These are phyloP conservation scores for Agrilus biguttatus DNA, from an alignment of 2,888 invertebrate species.

Conservation along the genomic window DNA sequence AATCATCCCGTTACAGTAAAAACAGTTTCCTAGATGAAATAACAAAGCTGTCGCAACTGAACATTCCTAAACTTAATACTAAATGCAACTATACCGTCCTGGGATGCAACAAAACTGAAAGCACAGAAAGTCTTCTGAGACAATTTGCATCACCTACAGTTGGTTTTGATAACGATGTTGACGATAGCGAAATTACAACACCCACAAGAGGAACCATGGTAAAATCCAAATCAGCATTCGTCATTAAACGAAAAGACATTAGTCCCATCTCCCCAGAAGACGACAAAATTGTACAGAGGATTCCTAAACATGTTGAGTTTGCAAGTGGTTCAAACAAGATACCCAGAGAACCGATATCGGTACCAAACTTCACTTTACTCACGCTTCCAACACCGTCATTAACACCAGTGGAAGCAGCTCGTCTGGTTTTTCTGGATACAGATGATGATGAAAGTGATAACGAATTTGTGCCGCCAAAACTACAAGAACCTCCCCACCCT, in stretches of 20 bases:
- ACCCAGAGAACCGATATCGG: constrained; percentile 55
- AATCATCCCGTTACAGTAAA: constrained; percentile 16
- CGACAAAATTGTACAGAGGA: constrained; percentile 11
- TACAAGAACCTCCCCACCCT: constrained; percentile 13
- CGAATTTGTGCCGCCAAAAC: constrained; percentile 18
- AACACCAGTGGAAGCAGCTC: constrained; percentile 52
- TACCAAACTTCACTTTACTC: constrained; percentile 54
- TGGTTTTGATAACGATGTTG: constrained; percentile 13
- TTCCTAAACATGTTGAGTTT: constrained; percentile 25
- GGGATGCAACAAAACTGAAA: constrained; percentile 41
- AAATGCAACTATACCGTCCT: constrained; percentile 60
- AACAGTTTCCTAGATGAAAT: constrained; percentile 48
- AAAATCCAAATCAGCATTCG: constrained; percentile 44
- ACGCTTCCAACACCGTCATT: constrained; percentile 48
- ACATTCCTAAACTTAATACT: constrained; percentile 46
- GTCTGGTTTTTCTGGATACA: constrained; percentile 54
- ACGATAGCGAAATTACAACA: constrained; percentile 22
- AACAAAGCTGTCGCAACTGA: constrained; percentile 55
- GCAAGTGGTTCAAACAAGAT: constrained; percentile 28
- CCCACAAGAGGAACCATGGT: constrained; percentile 31
- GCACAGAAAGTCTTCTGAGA: constrained; percentile 47
- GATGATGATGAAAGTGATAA: constrained; percentile 42
- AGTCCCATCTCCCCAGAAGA: constrained; percentile 25
- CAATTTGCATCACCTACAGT: constrained; percentile 23
- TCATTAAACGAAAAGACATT: constrained; percentile 30